Conservation (phyloP, 1,140 invertebrate genomes). For the Cydia pomonella region DNA sequence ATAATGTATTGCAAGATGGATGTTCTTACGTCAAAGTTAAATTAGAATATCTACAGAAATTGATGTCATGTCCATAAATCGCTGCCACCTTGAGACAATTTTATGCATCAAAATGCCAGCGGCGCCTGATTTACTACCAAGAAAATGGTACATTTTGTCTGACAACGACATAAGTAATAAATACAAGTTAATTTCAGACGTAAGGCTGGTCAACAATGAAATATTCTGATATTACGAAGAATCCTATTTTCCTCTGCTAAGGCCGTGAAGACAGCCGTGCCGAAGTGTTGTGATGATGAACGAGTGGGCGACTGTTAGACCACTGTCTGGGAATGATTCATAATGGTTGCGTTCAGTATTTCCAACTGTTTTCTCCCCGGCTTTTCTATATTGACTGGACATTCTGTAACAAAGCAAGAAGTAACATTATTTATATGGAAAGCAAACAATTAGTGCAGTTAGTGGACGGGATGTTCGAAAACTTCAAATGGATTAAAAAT, state of each 20-base stretch:
- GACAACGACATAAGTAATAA: neutral
- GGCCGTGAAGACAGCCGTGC: slow-evolving; percentile 4
- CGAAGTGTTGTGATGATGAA: slow-evolving; percentile 37
- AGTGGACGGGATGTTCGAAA: neutral
- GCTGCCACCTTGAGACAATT: too few relatives aligned
- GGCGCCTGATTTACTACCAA: too few relatives aligned
- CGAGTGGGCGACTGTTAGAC: slow-evolving; percentile 58
- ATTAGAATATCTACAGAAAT: neutral
- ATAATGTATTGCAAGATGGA: neutral
- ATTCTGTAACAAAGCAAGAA: slow-evolving; percentile 48
- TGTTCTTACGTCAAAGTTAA: neutral
- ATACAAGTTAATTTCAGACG: neutral
- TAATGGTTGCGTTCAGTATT: slow-evolving; percentile 67
- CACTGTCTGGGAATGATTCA: slow-evolving; percentile 74
- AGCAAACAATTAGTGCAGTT: neutral
- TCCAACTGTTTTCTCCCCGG: slow-evolving; percentile 60
- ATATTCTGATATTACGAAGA: neutral
- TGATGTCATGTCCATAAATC: neutral
- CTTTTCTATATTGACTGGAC: slow-evolving; percentile 59
- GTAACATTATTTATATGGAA: slow-evolving; percentile 1
- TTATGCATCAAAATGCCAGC: too few relatives aligned
- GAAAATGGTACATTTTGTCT: neutral
- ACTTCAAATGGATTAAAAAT: too few relatives aligned
- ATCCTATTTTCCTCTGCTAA: slow-evolving; percentile 14
- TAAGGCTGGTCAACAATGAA: slow-evolving; percentile 14